phyloP scores from a whole-genome alignment of 2,888 invertebrate species.

The Tuberolachnus salignus region DNA sequence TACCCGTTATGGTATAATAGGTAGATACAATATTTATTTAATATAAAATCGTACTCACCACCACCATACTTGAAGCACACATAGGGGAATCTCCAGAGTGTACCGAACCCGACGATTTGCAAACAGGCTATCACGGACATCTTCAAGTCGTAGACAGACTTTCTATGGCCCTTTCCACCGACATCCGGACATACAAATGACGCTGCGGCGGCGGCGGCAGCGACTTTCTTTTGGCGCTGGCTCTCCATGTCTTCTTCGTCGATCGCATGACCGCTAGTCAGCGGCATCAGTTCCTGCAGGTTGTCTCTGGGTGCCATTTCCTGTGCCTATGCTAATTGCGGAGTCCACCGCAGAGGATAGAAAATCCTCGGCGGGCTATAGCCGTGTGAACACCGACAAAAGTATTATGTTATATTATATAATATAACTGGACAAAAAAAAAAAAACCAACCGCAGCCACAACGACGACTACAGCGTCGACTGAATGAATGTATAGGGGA shows the following conservation, averaged over 20 bases:
- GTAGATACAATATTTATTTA: not conserved
- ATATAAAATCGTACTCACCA: slow-evolving; percentile 9
- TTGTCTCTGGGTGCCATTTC: slow-evolving; percentile 40
- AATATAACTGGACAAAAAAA: too few species aligned
- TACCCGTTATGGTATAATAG: too few species aligned
- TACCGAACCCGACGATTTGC: slow-evolving; percentile 27
- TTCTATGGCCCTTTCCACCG: not conserved
- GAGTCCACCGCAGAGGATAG: not conserved
- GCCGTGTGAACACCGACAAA: too few species aligned
- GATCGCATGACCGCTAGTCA: slow-evolving; percentile 42
- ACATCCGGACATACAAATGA: not conserved
- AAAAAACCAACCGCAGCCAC: not conserved
- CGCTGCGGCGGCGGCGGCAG: not conserved
- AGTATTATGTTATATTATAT: too few species aligned
- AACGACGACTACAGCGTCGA: not conserved
- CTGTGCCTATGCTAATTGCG: not conserved
- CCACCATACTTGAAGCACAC: slow-evolving; percentile 48
- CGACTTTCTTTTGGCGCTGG: not conserved
- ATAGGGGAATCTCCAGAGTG: slow-evolving; percentile 45
- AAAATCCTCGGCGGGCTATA: not conserved
- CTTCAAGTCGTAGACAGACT: not conserved
- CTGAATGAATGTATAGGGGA: not conserved
- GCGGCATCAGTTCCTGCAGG: slow-evolving; percentile 37
- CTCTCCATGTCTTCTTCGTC: slow-evolving; percentile 12
- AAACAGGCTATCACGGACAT: slow-evolving; percentile 11